A percentile compares a stretch with the other conserved stretches of the same genome.
phyloP scores from a whole-genome alignment of 2,797 vertebrate genomes.

The Sphaeramia orbicularis region DNA sequence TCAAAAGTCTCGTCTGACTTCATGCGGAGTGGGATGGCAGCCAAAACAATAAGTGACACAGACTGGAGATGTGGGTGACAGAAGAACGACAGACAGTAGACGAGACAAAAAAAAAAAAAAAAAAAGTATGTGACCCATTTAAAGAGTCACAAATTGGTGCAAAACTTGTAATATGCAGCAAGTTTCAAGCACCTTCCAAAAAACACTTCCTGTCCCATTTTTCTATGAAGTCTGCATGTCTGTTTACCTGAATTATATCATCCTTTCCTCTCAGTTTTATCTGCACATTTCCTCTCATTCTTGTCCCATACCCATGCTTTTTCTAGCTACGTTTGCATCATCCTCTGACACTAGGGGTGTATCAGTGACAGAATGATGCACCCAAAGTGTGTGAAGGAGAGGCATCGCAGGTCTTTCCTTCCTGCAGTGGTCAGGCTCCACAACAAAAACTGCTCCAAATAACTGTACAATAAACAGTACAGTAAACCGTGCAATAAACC shows the following conservation, averaged over 20 bases:
- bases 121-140: neutral
- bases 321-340: neutral
- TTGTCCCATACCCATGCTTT: neutral
- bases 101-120: neutral
- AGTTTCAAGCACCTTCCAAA: constrained; percentile 3
- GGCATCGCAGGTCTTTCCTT: too few species aligned
- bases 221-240: constrained; percentile 3
- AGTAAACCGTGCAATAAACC: too few species aligned
- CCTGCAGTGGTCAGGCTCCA: too few species aligned
- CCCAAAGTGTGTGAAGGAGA: too few species aligned
- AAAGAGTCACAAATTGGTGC: neutral
- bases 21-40: neutral
- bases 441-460: too few species aligned
- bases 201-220: constrained; percentile 38
- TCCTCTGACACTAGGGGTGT: neutral
- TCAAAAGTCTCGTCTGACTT: neutral
- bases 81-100: neutral
- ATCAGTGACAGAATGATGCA: too few species aligned
- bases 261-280: neutral
- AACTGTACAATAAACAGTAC: too few species aligned
- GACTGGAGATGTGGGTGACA: neutral
- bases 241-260: neutral
- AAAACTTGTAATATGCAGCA: neutral
- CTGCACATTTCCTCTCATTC: neutral
- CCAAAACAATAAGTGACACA: constrained; percentile 15